Evolutionary conservation across 1,140 invertebrate species (phyloP), one percentile per base, ranked within the genome.

Genomic region (Caenorhabditis latens): DNA sequence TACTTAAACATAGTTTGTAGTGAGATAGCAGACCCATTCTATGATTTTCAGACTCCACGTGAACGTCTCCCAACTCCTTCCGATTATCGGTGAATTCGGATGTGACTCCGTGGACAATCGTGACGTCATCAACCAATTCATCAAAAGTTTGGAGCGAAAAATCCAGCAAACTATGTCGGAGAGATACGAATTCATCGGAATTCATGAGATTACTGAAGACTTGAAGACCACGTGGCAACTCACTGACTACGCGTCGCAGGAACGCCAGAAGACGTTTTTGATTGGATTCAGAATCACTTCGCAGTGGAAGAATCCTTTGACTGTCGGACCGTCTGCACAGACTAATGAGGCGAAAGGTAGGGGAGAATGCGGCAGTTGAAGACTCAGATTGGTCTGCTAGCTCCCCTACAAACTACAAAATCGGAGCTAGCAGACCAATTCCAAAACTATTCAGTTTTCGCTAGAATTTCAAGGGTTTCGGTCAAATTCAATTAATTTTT

Each of bases 221-320:
- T 16, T 6, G 4, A 7, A 50, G 3, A 4, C 71, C 71, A 79
- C 71, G 71, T 79, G 71, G 71, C 50, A 50, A 9, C 5, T 50
- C 1, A 19, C 19, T 4, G 46, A 50, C 21, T 79, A 79, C 42
- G 32, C 71, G n/a, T 16, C 32, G 11, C 16, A 79, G 13, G 6
- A 79, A 5, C 71, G 71, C 0, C 14, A 79, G n/a, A 79, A 79
- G n/a, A 79, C 46, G 46, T 79, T 85, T n/a, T 48, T 88, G 4
- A 55, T 88, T 55, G 87, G 87, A 58, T 88, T 88, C 84, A 58
- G 48, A 79, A 63, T 14, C 11, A 58, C 87, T 0, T 16, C 87
- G 43, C n/a, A 24, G 4, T 88, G 87, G 87, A 79, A 58, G 42
- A 79, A 84, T 65, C 87, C 87, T n/a, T 16, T 88, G 21, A 88